These are phyloP conservation scores for Penaeus indicus DNA, from an alignment of 1,140 invertebrate species.

Conservation along the genomic window DNA sequence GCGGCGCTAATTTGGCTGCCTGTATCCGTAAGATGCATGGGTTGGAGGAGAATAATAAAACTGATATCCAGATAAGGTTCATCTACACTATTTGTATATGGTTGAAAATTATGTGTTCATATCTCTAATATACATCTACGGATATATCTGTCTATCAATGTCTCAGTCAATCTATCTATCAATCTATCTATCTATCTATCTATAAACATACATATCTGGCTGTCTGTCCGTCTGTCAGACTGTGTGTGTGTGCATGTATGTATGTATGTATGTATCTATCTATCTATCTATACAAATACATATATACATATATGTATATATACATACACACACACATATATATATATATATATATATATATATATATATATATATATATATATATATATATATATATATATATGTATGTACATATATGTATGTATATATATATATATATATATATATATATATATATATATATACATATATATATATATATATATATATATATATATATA, in stretches of 20 bases:
- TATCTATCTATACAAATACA: neutral
- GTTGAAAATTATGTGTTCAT: no score
- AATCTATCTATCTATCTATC: conserved; percentile 3
- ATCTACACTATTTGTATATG: no score
- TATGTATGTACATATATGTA: conserved; percentile 11
- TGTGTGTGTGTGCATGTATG: neutral
- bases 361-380: conserved; percentile 26
- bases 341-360: conserved; percentile 22
- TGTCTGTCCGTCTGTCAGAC: neutral
- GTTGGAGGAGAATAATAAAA: no score
- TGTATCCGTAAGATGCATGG: no score
- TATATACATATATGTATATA: conserved; percentile 3
- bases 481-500: conserved; percentile 26
- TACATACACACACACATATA: neutral
- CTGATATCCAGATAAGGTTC: no score
- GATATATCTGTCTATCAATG: neutral
- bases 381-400: conserved; percentile 19
- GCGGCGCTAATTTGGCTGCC: no score
- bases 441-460: conserved; percentile 15
- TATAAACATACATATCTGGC: neutral
- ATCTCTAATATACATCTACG: neutral
- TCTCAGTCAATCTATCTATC: neutral
- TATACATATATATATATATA: conserved; percentile 22
- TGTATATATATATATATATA: conserved; percentile 10
- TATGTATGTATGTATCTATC: neutral